Evolutionary conservation across 1,140 invertebrate genomes (phyloP).

Genomic region (Matsumurasca onukii): DNA sequence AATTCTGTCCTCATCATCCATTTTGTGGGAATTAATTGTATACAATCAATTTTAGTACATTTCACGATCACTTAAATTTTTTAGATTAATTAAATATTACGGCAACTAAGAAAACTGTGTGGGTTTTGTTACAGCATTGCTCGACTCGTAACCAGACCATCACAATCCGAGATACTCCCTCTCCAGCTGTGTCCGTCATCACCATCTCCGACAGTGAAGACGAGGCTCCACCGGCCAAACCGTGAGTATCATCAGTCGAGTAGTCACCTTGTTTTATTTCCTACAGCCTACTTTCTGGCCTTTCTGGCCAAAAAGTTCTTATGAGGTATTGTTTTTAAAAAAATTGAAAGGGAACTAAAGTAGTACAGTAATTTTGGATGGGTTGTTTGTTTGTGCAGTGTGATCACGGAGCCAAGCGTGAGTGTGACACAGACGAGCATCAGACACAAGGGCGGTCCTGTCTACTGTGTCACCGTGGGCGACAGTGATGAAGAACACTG

Average conservation of each 20-base stretch:
- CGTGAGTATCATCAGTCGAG: conserved; percentile 30
- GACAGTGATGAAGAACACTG: conserved; percentile 77
- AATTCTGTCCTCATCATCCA: too few relatives aligned
- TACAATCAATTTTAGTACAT: too few relatives aligned
- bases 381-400: not conserved
- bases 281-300: too few relatives aligned
- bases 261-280: too few relatives aligned
- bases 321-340: too few relatives aligned
- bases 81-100: too few relatives aligned
- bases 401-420: not conserved
- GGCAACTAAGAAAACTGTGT: too few relatives aligned
- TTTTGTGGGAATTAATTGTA: too few relatives aligned
- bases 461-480: conserved; percentile 78
- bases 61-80: too few relatives aligned
- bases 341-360: too few relatives aligned
- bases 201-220: conserved; percentile 97
- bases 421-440: not conserved
- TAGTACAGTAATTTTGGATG: too few relatives aligned
- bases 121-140: not conserved
- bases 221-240: conserved; percentile 64
- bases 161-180: conserved; percentile 88
- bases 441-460: conserved; percentile 63
- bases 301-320: too few relatives aligned
- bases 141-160: conserved; percentile 66
- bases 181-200: conserved; percentile 92